Evolutionary conservation across 2,888 invertebrate genomes (phyloP), one percentile per base, ranked within the genome.

Genomic region (Ectobius pallidus): DNA sequence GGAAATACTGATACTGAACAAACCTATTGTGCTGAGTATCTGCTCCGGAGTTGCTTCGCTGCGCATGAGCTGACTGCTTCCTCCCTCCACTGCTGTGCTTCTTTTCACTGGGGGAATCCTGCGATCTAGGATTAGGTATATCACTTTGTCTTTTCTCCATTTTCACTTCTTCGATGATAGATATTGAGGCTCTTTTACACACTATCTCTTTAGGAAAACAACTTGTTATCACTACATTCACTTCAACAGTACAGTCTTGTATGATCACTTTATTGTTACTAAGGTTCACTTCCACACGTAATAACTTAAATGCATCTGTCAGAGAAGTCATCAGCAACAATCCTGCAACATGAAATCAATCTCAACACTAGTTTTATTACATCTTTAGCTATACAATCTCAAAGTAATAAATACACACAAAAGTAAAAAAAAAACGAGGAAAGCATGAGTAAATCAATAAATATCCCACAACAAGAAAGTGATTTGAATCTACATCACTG

Each of bases 131-230:
- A 34, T 44, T 62, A 7, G 69, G 32, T 18, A 44, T 30, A 9
- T 58, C 70, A 25, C 27, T 46, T 27, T 82, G 78, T 80, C 84
- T 79, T 83, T 86, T 65, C 85, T 82, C 74, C 83, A 82, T 86
- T 76, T 83, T 87, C 78, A 83, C 85, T 77, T 82, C 80, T 78
- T 91, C 91, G 78, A 89, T 86, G n/a, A n/a, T n/a, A 74, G 91
- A 90, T 69, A 93, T 83, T 27, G 89, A 85, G 9, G 90, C 87
- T 75, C 84, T 85, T 27, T 87, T 88, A 77, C 91, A 91, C 1
- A 85, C 81, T 30, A 93, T 85, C 73, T 90, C 89, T 76, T 91
- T 88, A 0, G 91, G 90, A 78, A 90, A 86, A 75, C 87, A 84
- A 75, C 88, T 89, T 72, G 86, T 86, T 44, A 91, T 75, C 69